Conservation (phyloP, 2,113 vertebrate species). For the Crotalus helleri region DNA sequence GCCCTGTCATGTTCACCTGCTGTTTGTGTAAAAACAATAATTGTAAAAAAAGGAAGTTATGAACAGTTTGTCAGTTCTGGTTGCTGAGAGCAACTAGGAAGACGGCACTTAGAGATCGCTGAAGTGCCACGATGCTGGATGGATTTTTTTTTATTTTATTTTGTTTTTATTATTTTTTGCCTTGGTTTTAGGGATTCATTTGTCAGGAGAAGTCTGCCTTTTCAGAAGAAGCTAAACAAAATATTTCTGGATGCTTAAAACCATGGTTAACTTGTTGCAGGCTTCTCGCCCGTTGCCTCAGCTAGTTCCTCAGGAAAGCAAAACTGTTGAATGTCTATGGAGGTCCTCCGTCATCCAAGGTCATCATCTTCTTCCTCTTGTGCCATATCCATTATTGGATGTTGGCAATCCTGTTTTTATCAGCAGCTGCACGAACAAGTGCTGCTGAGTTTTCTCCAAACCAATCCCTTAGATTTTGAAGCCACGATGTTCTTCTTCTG, state of each 20-base stretch:
- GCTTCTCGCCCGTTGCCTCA: background rate
- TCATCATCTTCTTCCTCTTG: too few species aligned
- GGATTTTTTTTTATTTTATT: background rate
- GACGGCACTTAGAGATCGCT: fast-evolving
- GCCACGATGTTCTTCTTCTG: too few species aligned
- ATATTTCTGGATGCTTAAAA: background rate
- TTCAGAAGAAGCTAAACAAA: background rate
- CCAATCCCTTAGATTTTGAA: too few species aligned
- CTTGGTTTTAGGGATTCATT: background rate
- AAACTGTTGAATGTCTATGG: too few species aligned
- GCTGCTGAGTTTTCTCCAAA: too few species aligned
- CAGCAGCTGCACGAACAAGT: too few species aligned
- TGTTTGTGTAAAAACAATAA: conserved; percentile 26
- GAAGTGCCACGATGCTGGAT: background rate
- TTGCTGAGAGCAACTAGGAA: conserved; percentile 3
- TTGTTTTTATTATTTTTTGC: too few species aligned
- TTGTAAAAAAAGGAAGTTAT: conserved; percentile 30
- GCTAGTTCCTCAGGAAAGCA: too few species aligned
- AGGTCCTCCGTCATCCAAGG: too few species aligned
- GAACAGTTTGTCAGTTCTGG: background rate
- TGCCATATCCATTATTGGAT: too few species aligned
- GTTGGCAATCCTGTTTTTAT: too few species aligned
- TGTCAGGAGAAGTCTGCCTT: background rate
- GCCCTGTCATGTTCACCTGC: conserved; percentile 13
- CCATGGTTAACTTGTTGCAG: background rate